phyloP scores from a whole-genome alignment of 37 sponge, comb jelly and placozoan species.

The Halisarca cf. caerulea region DNA sequence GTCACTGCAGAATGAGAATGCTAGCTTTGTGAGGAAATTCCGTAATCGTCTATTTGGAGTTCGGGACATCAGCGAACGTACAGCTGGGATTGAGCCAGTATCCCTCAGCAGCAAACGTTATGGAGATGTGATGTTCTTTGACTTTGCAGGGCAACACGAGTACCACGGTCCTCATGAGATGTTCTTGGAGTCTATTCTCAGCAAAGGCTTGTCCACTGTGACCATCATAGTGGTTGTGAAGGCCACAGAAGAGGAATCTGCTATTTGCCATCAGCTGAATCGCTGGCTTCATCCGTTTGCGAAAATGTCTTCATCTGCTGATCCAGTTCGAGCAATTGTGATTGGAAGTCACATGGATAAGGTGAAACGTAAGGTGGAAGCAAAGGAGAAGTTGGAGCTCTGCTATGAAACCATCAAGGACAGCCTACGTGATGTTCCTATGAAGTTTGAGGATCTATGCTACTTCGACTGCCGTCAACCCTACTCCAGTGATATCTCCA shows the following conservation, averaged over 20 bases:
- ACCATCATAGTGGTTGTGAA: conserved; percentile 8
- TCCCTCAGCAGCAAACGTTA: neutral
- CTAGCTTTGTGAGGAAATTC: neutral
- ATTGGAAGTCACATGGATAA: conserved; percentile 15
- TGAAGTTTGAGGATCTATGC: neutral
- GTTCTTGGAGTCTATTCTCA: neutral
- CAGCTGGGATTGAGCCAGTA: conserved; percentile 12
- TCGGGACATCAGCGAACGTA: neutral
- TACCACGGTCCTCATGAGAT: conserved; percentile 28
- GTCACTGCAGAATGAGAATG: neutral
- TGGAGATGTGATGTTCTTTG: conserved; percentile 23
- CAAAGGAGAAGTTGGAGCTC: neutral
- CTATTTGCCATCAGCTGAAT: neutral
- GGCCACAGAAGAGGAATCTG: conserved; percentile 13
- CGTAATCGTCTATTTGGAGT: neutral
- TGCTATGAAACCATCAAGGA: neutral
- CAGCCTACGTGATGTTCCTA: neutral
- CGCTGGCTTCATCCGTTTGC: conserved; percentile 9
- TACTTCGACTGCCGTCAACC: conserved; percentile 6
- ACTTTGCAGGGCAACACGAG: conserved; percentile 27
- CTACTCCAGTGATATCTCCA: neutral
- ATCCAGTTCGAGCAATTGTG: neutral
- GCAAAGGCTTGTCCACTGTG: neutral
- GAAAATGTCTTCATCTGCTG: neutral
- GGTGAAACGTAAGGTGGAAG: neutral